Conservation (phyloP, 2,888 invertebrate species). For the Dolichomitus sp. region DNA sequence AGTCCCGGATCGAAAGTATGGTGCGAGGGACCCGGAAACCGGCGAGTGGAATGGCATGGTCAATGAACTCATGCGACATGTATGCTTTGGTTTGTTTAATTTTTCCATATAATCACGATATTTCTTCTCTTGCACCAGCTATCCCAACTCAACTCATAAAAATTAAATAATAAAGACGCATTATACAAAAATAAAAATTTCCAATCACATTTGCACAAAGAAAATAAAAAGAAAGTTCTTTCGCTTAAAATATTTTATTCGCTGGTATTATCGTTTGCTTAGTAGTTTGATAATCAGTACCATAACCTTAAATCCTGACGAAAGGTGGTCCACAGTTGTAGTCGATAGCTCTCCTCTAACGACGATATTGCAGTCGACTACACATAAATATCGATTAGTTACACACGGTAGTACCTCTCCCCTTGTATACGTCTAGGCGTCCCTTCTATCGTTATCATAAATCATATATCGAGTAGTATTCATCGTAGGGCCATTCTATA, state of each 20-base stretch:
- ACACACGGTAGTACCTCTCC: neutral
- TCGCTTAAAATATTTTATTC: constrained; percentile 1
- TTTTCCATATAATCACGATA: constrained; percentile 67
- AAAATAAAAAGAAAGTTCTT: neutral
- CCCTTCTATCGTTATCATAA: constrained; percentile 6
- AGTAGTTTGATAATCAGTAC: neutral
- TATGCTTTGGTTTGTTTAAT: constrained; percentile 86
- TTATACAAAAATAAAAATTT: neutral
- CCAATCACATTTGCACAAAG: neutral
- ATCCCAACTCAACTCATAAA: neutral
- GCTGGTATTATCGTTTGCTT: neutral
- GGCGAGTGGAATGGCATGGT: constrained; percentile 91
- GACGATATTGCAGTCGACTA: neutral
- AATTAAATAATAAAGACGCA: neutral
- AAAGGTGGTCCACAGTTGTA: neutral
- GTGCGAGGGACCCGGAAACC: constrained; percentile 88
- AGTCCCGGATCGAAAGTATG: constrained; percentile 91
- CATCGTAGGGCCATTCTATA: constrained; percentile 54
- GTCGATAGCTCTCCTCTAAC: neutral
- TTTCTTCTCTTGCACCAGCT: constrained; percentile 41
- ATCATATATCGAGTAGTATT: constrained; percentile 51
- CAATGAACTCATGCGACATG: constrained; percentile 91
- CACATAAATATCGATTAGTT: constrained; percentile 5
- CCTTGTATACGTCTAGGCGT: neutral
- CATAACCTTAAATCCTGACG: neutral